phyloP scores from a whole-genome alignment of 2,113 vertebrate species.

The Oryzias javanicus region DNA sequence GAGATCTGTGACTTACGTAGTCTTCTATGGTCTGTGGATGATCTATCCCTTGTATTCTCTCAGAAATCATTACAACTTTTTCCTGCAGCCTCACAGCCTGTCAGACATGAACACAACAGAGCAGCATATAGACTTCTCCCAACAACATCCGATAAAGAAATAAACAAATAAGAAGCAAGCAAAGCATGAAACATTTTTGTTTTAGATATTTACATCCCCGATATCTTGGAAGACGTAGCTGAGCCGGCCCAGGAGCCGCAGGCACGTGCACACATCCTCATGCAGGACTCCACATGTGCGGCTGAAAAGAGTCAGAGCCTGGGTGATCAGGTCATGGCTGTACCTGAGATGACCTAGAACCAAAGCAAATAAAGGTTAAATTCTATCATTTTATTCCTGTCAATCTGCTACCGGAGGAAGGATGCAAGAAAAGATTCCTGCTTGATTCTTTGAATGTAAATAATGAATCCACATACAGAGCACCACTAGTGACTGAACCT shows the following conservation, averaged over 20 bases:
- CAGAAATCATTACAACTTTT: conserved; percentile 91
- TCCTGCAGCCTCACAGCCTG: conserved; percentile 93
- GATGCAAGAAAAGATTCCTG: too few relatives aligned
- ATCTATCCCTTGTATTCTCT: conserved; percentile 88
- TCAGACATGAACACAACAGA: neutral
- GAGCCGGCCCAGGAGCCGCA: conserved; percentile 88
- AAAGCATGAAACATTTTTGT: neutral
- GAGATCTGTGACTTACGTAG: conserved; percentile 78
- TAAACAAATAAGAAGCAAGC: neutral
- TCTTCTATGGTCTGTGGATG: conserved; percentile 94
- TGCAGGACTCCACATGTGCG: conserved; percentile 93
- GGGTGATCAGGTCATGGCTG: conserved; percentile 86
- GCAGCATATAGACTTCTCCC: neutral
- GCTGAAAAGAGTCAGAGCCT: conserved; percentile 92
- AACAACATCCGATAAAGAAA: neutral
- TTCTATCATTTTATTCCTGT: too few relatives aligned
- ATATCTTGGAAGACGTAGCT: conserved; percentile 92
- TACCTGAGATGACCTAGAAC: conserved; percentile 86
- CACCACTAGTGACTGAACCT: too few relatives aligned
- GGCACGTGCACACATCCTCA: conserved; percentile 88
- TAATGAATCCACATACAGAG: too few relatives aligned
- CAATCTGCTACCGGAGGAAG: too few relatives aligned
- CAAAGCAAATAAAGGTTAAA: conserved; percentile 12
- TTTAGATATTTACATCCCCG: conserved; percentile 78
- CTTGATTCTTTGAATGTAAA: too few relatives aligned